Percentiles rank a stretch among this genome's conserved stretches.
phyloP scores from a whole-genome alignment of 2,888 invertebrate species.

The Drosophila eohydei region DNA sequence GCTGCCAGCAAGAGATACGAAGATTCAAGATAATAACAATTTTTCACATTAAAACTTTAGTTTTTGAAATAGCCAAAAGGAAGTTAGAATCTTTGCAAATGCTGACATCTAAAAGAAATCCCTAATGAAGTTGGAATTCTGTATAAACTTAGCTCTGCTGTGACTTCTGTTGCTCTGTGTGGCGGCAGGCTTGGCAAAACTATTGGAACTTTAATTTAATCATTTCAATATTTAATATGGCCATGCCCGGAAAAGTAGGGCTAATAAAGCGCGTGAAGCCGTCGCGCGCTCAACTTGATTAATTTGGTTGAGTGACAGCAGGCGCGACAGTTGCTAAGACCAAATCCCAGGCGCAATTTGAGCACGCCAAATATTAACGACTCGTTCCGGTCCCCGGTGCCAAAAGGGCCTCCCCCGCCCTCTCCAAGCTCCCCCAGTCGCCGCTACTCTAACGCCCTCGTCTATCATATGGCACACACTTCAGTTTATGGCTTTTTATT shows the following conservation, averaged over 20 bases:
- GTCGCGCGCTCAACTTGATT: conserved; percentile 60
- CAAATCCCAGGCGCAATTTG: conserved; percentile 61
- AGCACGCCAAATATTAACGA: conserved; percentile 53
- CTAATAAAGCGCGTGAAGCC: conserved; percentile 30
- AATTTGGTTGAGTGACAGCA: conserved; percentile 66
- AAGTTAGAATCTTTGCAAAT: no score
- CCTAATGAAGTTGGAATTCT: neutral
- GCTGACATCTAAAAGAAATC: neutral
- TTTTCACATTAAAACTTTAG: no score
- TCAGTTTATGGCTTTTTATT: conserved; percentile 61
- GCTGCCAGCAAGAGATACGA: no score
- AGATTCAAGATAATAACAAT: no score
- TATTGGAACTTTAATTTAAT: conserved; percentile 9
- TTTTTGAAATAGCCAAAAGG: no score
- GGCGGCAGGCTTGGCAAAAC: neutral
- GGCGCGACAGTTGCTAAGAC: conserved; percentile 43
- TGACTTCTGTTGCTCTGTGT: neutral
- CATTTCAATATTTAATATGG: conserved; percentile 15
- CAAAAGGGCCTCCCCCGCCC: neutral
- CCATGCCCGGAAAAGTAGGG: neutral
- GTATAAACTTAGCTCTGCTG: neutral
- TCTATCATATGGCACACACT: conserved; percentile 52
- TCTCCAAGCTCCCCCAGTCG: neutral
- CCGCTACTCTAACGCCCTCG: neutral
- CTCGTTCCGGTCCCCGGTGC: conserved; percentile 29